Conservation (phyloP, 2,888 invertebrate genomes). For the Lampropteryx suffumata region DNA sequence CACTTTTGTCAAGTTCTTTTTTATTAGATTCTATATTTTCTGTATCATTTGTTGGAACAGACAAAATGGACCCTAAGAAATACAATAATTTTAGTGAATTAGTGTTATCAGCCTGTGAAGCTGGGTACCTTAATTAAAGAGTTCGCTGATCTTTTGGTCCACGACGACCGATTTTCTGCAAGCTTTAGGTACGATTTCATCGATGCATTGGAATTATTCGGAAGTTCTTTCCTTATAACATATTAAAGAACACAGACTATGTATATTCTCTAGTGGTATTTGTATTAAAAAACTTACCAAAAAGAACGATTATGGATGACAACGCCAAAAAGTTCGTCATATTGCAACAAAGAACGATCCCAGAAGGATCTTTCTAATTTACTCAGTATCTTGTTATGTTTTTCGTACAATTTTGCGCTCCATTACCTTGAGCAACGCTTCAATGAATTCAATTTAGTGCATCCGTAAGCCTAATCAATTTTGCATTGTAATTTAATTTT, state of each 20-base stretch:
- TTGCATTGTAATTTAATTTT: not conserved
- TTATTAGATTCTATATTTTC: not conserved
- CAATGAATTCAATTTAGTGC: constrained; percentile 33
- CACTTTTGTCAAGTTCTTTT: constrained; percentile 24
- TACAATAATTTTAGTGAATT: not conserved
- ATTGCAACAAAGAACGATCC: constrained; percentile 41
- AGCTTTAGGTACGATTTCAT: too few relatives aligned
- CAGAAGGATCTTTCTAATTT: constrained; percentile 46
- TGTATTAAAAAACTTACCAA: constrained; percentile 46
- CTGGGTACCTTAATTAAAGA: too few relatives aligned
- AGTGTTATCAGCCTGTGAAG: too few relatives aligned
- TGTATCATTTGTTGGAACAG: constrained; percentile 18
- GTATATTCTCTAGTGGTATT: too few relatives aligned
- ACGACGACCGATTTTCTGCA: too few relatives aligned
- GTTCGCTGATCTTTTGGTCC: too few relatives aligned
- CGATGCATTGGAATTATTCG: too few relatives aligned
- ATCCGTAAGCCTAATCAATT: constrained; percentile 7
- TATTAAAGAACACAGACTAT: too few relatives aligned
- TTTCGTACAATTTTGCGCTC: constrained; percentile 45
- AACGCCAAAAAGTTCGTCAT: constrained; percentile 46
- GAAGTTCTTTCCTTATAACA: too few relatives aligned
- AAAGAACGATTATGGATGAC: constrained; percentile 36
- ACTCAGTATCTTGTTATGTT: constrained; percentile 31
- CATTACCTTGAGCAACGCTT: constrained; percentile 46
- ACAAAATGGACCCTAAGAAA: constrained; percentile 7